Evolutionary conservation across 2,888 invertebrate species (phyloP).

Genomic region (Lasius platythorax): DNA sequence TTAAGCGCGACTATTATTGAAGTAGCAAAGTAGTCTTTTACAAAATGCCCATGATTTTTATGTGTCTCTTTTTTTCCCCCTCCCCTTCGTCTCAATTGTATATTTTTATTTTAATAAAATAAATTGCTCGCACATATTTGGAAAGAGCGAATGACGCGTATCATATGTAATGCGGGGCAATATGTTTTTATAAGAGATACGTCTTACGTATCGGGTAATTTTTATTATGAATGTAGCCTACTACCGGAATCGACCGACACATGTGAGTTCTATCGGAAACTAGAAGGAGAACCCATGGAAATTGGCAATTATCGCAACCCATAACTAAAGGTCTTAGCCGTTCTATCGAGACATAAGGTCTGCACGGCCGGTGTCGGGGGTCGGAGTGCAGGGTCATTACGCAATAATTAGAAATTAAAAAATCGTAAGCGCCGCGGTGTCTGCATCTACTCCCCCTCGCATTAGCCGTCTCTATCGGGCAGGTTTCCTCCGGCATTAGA

Average conservation of each 20-base stretch:
- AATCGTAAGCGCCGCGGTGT: slow-evolving; percentile 69
- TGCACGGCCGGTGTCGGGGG: slow-evolving; percentile 73
- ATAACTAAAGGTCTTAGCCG: slow-evolving; percentile 76
- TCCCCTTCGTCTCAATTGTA: background rate
- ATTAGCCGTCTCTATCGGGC: slow-evolving; percentile 57
- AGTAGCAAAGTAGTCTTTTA: background rate
- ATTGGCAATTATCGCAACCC: slow-evolving; percentile 84
- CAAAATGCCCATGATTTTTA: background rate
- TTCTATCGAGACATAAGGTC: slow-evolving; percentile 76
- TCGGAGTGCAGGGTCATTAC: slow-evolving; percentile 77
- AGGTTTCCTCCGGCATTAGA: slow-evolving; percentile 33
- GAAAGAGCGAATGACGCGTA: background rate
- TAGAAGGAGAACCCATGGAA: slow-evolving; percentile 77
- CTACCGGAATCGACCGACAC: slow-evolving; percentile 42
- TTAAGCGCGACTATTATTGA: background rate
- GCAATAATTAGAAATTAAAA: slow-evolving; percentile 82
- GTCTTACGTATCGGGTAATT: background rate
- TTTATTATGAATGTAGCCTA: slow-evolving; percentile 32
- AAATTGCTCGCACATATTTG: background rate
- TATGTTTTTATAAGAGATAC: background rate
- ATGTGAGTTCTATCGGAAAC: slow-evolving; percentile 64
- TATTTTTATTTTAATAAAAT: background rate
- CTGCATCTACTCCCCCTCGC: slow-evolving; percentile 46
- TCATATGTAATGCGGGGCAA: too few species aligned
- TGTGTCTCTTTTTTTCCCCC: background rate